Base-by-base conservation (phyloP, 2,113 vertebrate species). In the Psammodynastes pulverulentus region DNA sequence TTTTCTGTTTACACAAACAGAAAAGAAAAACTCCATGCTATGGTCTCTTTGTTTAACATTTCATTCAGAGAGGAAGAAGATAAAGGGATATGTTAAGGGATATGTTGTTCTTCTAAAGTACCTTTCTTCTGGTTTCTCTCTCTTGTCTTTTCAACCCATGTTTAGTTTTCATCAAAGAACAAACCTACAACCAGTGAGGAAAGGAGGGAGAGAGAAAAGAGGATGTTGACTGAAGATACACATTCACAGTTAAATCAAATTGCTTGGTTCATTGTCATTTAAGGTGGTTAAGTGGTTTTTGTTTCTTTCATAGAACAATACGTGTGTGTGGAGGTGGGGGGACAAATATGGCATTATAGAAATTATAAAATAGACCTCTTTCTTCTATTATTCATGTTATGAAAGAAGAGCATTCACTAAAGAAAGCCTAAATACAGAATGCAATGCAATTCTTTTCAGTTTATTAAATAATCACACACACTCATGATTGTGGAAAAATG, bases 401-500 rank as follows among this genome's bases (percentile, higher is more conserved):
- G 96, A 95, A 92, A 95, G 92, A 95, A 94, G 93, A 91, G 67
- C 34, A 92, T 72, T 96, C 88, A 72, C 95, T 94, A 95, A 72
- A 26, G 23, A 94, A 95, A 46, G 51, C 92, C 34, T 91, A 92
- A 94, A 89, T 62, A n/a, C 24, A 89, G 34, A 46, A 86, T 84
- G 67, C 23, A 94, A 91, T 49, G 49, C 26, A 94, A 89, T 84
- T 56, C 92, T 95, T 93, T 92, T 86, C 93, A 91, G 9, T 93
- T 87, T 91, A 96, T 94, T 94, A 96, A 93, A 84, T 87, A 58
- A 93, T 94, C 89, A 84, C 0, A 24, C 9, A 95, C 90, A 94
- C 92, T 89, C 95, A 94, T 48, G 88, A 6, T 95, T 90, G 96
- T 93, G 89, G 95, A 93, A 97, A 97, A 95, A 96, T 94, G 91